Base-by-base conservation (phyloP, 2,888 invertebrate genomes). In the Caenorhabditis panamensis region DNA sequence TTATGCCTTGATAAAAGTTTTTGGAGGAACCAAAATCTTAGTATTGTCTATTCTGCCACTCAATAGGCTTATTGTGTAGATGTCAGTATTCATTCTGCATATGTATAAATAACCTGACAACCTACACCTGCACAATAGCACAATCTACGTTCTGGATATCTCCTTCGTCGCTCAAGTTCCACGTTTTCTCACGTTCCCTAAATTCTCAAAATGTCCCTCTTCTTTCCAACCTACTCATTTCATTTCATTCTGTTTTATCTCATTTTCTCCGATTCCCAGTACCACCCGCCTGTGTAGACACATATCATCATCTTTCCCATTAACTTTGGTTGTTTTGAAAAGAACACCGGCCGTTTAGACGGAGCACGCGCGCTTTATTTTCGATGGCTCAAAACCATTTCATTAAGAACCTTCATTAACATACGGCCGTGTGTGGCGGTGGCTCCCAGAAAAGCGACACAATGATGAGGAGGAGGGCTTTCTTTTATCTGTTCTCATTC, bases 341-440 rank as follows among this genome's bases (percentile, higher is more conserved):
- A 28, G 54, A n/a, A 53, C 71, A 63, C 59, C 64, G 63, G 54
- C 71, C 47, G 63, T 63, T 24, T 59, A 24, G 64, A 58, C 56
- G 47, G 37, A 6, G 41, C 59, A 31, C 20, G 63, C 62, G 47
- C 28, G 63, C 61, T 41, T 63, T 72, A 72, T 72, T 72, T 72
- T 72, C 63, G 72, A 56, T 24, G n/a, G 63, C 49, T 51, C 26
- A 66, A 72, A 73, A 66, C 75, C 75, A 75, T 75, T 75, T 75
- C 66, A 75, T 75, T 75, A 75, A 75, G 66, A 75, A 59, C 61
- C 75, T 75, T 75, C 75, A 75, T 75, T 75, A 66, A 75, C 66
- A 75, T 75, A 75, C 75, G 75, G 75, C 63, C 13, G 8, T 2
- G 8, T 22, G 53, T 16, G 53, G 53, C 54, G 26, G 59, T 59